These are phyloP conservation scores for Platalea minor DNA, from an alignment of 2,797 vertebrate species.

Conservation along the genomic window DNA sequence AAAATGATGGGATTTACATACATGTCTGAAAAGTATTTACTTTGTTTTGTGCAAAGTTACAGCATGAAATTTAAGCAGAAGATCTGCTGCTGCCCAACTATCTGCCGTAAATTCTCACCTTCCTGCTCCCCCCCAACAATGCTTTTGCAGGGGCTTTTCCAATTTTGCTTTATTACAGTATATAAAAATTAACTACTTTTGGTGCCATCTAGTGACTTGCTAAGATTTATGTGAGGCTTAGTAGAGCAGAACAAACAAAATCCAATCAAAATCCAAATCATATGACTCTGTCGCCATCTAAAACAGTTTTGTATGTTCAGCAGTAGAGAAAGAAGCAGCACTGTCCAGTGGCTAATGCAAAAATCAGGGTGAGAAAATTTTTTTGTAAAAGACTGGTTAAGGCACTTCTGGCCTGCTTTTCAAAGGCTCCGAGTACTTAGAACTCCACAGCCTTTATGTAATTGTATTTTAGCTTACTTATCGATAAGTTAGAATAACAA, in stretches of 20 bases:
- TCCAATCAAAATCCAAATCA: neutral
- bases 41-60: neutral
- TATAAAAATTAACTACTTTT: slow-evolving; percentile 62
- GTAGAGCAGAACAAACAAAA: neutral
- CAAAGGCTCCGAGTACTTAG: neutral
- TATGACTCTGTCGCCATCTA: neutral
- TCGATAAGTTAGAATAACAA: neutral
- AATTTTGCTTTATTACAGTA: neutral
- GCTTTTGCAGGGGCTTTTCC: neutral
- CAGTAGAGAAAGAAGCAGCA: neutral
- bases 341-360: neutral
- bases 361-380: neutral
- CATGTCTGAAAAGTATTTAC: neutral
- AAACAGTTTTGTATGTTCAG: neutral
- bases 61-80: neutral
- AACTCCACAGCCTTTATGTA: neutral
- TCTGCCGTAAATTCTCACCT: neutral
- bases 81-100: neutral
- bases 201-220: slow-evolving; percentile 67
- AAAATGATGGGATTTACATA: neutral
- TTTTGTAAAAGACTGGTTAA: neutral
- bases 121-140: neutral
- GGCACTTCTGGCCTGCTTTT: neutral
- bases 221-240: slow-evolving; percentile 8
- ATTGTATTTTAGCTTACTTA: neutral